Evolutionary conservation across 2,888 invertebrate species (phyloP).

Genomic region (Beris morrisii): DNA sequence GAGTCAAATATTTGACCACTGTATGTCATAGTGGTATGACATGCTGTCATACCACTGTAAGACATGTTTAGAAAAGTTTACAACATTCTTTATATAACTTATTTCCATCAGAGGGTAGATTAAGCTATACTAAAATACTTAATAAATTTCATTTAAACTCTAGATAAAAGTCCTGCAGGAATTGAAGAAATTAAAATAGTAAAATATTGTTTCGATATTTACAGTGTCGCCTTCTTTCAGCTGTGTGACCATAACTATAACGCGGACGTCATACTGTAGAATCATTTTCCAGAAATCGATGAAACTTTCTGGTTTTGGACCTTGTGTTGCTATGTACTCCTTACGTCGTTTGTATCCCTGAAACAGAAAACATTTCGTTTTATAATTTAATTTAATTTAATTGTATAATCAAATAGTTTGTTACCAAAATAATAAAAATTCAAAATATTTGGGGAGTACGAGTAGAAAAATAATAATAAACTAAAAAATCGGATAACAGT

Average conservation of each 20-base stretch:
- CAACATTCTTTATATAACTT: too few species aligned
- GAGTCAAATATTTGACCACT: too few species aligned
- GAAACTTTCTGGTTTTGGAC: constrained; percentile 67
- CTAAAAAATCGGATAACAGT: too few species aligned
- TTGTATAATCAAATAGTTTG: neutral
- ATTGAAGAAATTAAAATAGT: too few species aligned
- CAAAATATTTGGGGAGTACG: neutral
- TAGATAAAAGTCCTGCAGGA: too few species aligned
- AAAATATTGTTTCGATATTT: constrained; percentile 39
- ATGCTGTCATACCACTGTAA: too few species aligned
- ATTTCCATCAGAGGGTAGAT: too few species aligned
- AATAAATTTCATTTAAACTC: too few species aligned
- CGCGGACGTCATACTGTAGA: constrained; percentile 66
- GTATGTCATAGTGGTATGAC: too few species aligned
- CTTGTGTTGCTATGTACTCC: constrained; percentile 76
- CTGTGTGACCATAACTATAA: constrained; percentile 73
- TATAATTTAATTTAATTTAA: neutral
- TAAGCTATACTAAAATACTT: too few species aligned
- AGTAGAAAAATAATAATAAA: neutral
- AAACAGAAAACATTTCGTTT: constrained; percentile 37
- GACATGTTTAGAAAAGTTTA: too few species aligned
- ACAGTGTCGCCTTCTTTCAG: constrained; percentile 69
- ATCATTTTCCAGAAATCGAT: constrained; percentile 79
- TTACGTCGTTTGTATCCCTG: constrained; percentile 66
- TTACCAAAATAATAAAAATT: neutral